These are phyloP conservation scores for Drosophila falleni DNA, from an alignment of 2,888 invertebrate species.

Conservation along the genomic window DNA sequence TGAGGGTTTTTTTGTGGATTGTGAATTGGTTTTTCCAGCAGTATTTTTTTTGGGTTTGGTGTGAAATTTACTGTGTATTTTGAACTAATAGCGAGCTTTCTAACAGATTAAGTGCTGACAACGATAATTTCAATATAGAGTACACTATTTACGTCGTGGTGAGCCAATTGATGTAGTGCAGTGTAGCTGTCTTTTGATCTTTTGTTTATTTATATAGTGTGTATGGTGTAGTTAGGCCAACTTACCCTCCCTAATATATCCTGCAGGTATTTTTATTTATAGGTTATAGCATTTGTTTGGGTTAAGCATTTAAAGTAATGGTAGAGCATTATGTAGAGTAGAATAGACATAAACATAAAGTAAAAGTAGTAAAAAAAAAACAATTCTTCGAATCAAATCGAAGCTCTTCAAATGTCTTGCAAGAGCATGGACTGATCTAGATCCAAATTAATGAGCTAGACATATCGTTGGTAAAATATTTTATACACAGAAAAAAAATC, in stretches of 20 bases:
- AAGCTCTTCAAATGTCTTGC: conserved; percentile 25
- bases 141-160: conserved; percentile 32
- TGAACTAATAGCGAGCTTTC: conserved; percentile 18
- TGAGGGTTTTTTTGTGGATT: conserved; percentile 13
- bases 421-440: conserved; percentile 1
- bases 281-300: conserved; percentile 62
- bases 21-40: not conserved
- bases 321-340: conserved; percentile 50
- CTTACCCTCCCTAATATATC: conserved; percentile 86
- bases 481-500: too few relatives aligned
- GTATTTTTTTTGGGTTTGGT: conserved; percentile 2
- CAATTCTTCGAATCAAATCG: conserved; percentile 18
- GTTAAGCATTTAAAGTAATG: conserved; percentile 71
- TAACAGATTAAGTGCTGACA: conserved; percentile 44
- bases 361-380: conserved; percentile 10
- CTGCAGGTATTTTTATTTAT: conserved; percentile 73
- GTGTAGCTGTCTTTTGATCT: conserved; percentile 30
- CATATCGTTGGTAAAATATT: not conserved
- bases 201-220: conserved; percentile 26
- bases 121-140: conserved; percentile 47
- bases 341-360: conserved; percentile 27
- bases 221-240: conserved; percentile 69
- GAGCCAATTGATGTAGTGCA: conserved; percentile 60
- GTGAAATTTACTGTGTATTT: conserved; percentile 13
- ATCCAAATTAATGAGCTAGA: not conserved